A percentile compares a stretch with the other conserved stretches of the same genome.
phyloP scores from a whole-genome alignment of 2,113 vertebrate species.

The Crotalus horridus region DNA sequence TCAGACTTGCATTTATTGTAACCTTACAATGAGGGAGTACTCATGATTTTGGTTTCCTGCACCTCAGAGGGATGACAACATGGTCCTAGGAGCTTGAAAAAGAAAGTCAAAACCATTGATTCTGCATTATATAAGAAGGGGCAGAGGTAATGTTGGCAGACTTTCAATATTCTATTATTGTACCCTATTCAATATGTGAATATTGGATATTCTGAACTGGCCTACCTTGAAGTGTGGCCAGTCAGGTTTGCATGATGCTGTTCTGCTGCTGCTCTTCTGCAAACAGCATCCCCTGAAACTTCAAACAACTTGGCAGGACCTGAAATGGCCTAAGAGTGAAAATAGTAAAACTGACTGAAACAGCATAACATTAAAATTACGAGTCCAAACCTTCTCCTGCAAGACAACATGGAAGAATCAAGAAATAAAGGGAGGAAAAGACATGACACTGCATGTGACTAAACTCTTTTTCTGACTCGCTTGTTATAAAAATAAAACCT shows the following conservation, averaged over 20 bases:
- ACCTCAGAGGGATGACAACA: not conserved
- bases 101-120: not conserved
- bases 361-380: not conserved
- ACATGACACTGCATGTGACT: not conserved
- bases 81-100: not conserved
- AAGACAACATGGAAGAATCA: not conserved
- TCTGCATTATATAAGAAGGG: not conserved
- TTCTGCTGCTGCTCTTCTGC: not conserved
- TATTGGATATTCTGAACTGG: not conserved
- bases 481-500: not conserved
- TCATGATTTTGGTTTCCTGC: not conserved
- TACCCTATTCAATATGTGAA: not conserved
- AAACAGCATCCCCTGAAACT: not conserved
- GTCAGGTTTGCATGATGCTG: not conserved
- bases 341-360: not conserved
- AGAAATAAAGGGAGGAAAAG: not conserved
- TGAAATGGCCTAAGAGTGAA: not conserved
- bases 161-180: not conserved
- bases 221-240: not conserved
- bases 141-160: not conserved
- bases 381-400: not conserved
- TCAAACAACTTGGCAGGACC: not conserved
- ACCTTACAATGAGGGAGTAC: not conserved
- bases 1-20: not conserved
- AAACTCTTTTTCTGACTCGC: not conserved